Conservation (phyloP, 2,113 vertebrate species). For the Tragulus kanchil region DNA sequence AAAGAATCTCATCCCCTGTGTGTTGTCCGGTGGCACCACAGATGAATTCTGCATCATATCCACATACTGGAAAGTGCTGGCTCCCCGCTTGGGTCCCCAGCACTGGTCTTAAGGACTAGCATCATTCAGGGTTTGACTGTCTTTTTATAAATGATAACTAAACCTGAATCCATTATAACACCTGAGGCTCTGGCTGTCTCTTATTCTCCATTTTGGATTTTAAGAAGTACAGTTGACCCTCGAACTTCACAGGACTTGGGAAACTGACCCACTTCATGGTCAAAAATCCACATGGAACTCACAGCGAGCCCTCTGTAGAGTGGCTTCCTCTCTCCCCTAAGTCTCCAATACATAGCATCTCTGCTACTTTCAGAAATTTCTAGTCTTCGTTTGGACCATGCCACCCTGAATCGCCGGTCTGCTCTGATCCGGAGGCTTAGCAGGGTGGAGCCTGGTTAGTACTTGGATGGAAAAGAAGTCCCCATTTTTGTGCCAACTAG, state of each 20-base stretch:
- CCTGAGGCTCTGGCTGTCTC: background rate
- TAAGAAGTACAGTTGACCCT: background rate
- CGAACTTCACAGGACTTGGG: background rate
- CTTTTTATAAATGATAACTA: background rate
- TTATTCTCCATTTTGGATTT: conserved; percentile 41
- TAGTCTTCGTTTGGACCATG: no score
- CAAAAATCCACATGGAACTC: background rate
- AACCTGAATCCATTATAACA: background rate
- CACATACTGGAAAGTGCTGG: background rate
- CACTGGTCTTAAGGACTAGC: background rate
- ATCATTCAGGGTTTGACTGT: background rate
- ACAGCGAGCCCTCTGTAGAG: background rate
- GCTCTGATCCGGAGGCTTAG: no score
- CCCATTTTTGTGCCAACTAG: conserved; percentile 83
- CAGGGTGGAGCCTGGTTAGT: no score
- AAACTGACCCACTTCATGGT: background rate
- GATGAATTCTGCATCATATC: background rate
- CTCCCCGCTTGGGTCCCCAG: background rate
- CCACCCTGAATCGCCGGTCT: no score
- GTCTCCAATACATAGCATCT: no score
- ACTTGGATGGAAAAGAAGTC: background rate
- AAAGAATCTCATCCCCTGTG: background rate
- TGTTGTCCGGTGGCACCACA: background rate
- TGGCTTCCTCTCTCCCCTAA: background rate
- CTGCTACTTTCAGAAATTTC: no score